Percentiles rank a stretch among this genome's conserved stretches.
Evolutionary conservation across 2,888 invertebrate genomes (phyloP).

Genomic region (Limnephilus auricula): DNA sequence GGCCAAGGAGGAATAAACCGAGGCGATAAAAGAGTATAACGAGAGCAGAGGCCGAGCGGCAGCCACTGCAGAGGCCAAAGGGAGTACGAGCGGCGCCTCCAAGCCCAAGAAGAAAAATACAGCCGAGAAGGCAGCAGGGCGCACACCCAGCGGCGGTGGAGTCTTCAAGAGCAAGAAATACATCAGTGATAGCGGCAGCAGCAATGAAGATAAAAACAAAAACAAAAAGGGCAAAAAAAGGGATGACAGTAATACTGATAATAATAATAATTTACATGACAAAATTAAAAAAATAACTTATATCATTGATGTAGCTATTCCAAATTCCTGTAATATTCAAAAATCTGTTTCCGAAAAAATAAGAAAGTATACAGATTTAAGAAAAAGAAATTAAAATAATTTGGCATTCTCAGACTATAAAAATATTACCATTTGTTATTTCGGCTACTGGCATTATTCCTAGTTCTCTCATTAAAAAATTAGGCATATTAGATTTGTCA

Average conservation of each 20-base stretch:
- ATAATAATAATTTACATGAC: no score
- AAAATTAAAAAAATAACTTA: no score
- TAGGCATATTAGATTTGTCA: no score
- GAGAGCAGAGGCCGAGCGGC: conserved; percentile 81
- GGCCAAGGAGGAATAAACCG: conserved; percentile 91
- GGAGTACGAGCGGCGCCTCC: conserved; percentile 68
- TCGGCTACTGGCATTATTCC: no score
- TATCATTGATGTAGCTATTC: no score
- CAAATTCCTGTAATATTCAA: no score
- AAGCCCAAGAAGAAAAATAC: conserved; percentile 72
- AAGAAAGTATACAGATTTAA: no score
- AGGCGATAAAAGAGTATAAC: conserved; percentile 94
- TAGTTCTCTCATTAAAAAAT: no score
- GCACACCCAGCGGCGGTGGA: conserved; percentile 75
- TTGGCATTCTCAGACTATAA: no score
- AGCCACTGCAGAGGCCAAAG: conserved; percentile 75
- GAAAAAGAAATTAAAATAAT: no score
- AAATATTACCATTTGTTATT: no score
- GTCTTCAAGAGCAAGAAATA: conserved; percentile 95
- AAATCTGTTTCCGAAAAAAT: no score
- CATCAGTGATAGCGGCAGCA: conserved; percentile 86
- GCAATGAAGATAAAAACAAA: conserved; percentile 78
- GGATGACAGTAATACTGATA: conserved; percentile 3
- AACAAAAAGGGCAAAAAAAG: conserved; percentile 74
- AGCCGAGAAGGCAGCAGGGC: conserved; percentile 49